Evolutionary conservation across 2,797 vertebrate genomes (phyloP).

Genomic region (Schizopygopsis malacanthus): DNA sequence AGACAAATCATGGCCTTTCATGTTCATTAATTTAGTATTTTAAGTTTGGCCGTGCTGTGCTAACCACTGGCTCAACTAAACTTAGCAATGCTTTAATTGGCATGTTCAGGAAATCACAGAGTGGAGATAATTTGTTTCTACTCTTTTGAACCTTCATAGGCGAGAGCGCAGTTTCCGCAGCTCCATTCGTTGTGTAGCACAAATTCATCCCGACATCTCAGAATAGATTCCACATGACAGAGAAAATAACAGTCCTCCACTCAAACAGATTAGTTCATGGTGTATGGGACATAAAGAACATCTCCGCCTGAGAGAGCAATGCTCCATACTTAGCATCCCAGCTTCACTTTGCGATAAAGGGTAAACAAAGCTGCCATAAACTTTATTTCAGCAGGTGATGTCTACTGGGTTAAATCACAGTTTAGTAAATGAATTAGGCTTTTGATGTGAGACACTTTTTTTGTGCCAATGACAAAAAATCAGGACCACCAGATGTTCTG

Average conservation of each 20-base stretch:
- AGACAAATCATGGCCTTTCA: constrained; percentile 53
- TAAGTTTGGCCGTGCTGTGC: constrained; percentile 41
- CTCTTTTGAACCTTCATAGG: constrained; percentile 43
- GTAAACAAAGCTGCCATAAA: neutral
- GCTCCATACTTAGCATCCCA: constrained; percentile 20
- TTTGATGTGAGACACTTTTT: constrained; percentile 1
- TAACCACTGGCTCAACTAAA: constrained; percentile 56
- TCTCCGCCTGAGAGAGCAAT: constrained; percentile 8
- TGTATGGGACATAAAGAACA: constrained; percentile 33
- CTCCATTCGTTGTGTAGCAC: constrained; percentile 32
- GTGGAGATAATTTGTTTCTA: constrained; percentile 57
- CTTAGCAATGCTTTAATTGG: constrained; percentile 55
- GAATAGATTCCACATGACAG: constrained; percentile 56
- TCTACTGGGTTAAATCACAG: constrained; percentile 1
- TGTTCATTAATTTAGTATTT: constrained; percentile 55
- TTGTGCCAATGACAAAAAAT: neutral
- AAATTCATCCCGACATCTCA: constrained; percentile 45
- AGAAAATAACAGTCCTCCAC: constrained; percentile 46
- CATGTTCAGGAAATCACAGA: constrained; percentile 59
- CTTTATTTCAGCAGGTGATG: neutral
- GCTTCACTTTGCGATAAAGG: constrained; percentile 9
- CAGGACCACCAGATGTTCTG: neutral
- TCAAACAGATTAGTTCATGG: constrained; percentile 20
- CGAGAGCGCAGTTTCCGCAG: neutral
- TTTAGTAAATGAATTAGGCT: neutral